phyloP scores from a whole-genome alignment of 2,888 invertebrate genomes.

The Cyclophora albipunctata region DNA sequence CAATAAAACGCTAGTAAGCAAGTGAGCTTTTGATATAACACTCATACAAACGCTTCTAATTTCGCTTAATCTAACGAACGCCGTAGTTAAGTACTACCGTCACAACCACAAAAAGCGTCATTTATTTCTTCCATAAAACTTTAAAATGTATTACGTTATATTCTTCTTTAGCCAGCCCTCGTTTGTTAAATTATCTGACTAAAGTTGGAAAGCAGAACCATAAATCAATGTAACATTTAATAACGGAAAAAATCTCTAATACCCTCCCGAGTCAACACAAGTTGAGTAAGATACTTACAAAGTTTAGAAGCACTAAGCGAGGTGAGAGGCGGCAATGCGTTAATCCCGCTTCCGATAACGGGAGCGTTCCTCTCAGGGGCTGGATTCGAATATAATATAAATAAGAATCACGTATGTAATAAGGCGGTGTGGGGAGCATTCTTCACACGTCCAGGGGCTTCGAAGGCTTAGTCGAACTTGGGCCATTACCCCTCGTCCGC shows the following conservation, averaged over 20 bases:
- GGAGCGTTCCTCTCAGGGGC: slow-evolving; percentile 31
- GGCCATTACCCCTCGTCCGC: slow-evolving; percentile 52
- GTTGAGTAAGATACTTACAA: slow-evolving; percentile 46
- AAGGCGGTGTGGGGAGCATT: slow-evolving; percentile 56
- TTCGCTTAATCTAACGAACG: too few relatives aligned
- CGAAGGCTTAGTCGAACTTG: slow-evolving; percentile 63
- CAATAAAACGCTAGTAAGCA: too few relatives aligned
- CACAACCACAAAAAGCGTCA: too few relatives aligned
- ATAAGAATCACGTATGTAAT: slow-evolving; percentile 75
- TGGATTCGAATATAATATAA: slow-evolving; percentile 61
- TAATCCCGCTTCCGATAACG: slow-evolving; percentile 62
- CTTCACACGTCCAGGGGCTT: slow-evolving; percentile 65
- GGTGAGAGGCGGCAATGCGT: slow-evolving; percentile 50
- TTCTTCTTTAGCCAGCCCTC: background rate
- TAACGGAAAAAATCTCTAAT: slow-evolving; percentile 20
- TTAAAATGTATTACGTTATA: too few relatives aligned
- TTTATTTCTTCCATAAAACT: too few relatives aligned
- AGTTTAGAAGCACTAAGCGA: slow-evolving; percentile 46
- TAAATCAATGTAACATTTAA: slow-evolving; percentile 14
- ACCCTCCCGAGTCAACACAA: slow-evolving; percentile 16
- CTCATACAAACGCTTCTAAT: too few relatives aligned
- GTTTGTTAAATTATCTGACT: too few relatives aligned
- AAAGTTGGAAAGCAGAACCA: too few relatives aligned
- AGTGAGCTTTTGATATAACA: too few relatives aligned
- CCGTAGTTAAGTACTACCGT: too few relatives aligned